These are phyloP conservation scores for Pantherophis guttatus DNA, from an alignment of 2,113 vertebrate genomes.

Conservation along the genomic window DNA sequence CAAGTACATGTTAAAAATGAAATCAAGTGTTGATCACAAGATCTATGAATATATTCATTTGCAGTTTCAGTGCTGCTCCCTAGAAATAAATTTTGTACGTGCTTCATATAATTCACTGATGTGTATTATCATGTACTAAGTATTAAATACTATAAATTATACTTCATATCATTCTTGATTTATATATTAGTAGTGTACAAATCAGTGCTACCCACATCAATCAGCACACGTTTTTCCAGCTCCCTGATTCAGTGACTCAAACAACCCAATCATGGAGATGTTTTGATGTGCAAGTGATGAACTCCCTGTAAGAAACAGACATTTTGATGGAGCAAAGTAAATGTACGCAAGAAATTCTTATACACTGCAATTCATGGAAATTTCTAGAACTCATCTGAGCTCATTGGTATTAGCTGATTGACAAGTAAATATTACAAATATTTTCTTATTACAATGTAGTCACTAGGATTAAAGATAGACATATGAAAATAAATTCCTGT, in stretches of 20 bases:
- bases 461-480: not conserved
- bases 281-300: not conserved
- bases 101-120: not conserved
- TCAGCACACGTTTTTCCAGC: not conserved
- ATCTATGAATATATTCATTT: not conserved
- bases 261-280: not conserved
- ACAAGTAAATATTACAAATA: not conserved
- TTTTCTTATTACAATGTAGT: not conserved
- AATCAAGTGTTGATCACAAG: not conserved
- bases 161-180: not conserved
- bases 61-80: not conserved
- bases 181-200: not conserved
- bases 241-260: not conserved
- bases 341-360: not conserved
- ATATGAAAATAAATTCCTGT: not conserved
- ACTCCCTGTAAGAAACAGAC: not conserved
- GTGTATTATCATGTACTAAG: not conserved
- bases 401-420: not conserved
- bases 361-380: not conserved
- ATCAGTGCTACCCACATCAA: not conserved
- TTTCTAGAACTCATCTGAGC: not conserved
- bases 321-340: not conserved
- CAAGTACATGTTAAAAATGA: not conserved
- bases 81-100: not conserved
- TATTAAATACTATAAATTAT: not conserved